Base-by-base conservation (phyloP, 2,113 vertebrate species). In the Baryphthengus martii region DNA sequence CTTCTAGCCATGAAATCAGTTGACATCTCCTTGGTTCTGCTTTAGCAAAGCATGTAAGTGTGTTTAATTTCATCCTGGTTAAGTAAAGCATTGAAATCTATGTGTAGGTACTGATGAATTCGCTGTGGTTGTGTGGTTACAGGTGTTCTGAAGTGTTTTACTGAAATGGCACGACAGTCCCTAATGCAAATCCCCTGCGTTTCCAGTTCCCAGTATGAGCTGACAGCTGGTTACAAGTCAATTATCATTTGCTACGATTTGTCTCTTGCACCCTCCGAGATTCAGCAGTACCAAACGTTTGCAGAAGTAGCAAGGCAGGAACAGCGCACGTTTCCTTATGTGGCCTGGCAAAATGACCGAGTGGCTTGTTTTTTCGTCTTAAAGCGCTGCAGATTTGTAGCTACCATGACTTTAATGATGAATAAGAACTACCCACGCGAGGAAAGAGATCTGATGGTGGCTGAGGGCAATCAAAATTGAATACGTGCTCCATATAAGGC, bases 331-430 rank as follows among this genome's bases (percentile, higher is more conserved):
- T 25, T 52, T 87, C 92, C 86, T 92, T 37, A 33, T 90, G 40
- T 67, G 90, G 53, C 62, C 35, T 71, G 79, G 77, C 39, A 56
- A 71, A 80, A 67, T 4, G 31, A 33, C 47, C 49, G 35, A 85
- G 19, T 61, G 33, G 71, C 53, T 90, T 91, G 71, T 85, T 90
- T 87, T 91, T 93, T 62, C 31, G 31, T 79, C 35, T 77, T 71
- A 94, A 92, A 85, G 73, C 75, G 95, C 92, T 94, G 90, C 63
- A 66, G 25, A 39, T 95, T 90, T 87, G 52, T 88, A 78, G 45
- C 72, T 83, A 55, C 53, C 21, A 19, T 4, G 35, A 67, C 50
- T 80, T 53, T 11, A 88, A 73, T 73, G 92, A 91, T 92, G 82
- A 96, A 28, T 88, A 59, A 66, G 73, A 93, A 29, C 94, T 90